phyloP scores from a whole-genome alignment of 92 coral and sea anemone species.

The Palythoa caribaeorum region DNA sequence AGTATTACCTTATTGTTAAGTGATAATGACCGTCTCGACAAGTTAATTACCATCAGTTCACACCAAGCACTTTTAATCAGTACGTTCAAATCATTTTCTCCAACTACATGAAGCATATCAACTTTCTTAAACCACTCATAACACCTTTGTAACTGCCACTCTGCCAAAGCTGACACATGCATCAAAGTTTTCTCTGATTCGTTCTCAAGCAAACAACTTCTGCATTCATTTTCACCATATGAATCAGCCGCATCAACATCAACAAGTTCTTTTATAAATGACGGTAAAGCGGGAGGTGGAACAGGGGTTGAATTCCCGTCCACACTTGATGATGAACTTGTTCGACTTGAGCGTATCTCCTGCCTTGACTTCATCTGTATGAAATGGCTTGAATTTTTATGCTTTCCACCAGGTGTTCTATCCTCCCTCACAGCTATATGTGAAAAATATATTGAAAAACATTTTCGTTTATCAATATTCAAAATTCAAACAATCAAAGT shows the following conservation, averaged over 20 bases:
- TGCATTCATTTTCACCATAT: slow-evolving; percentile 43
- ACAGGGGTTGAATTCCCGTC: slow-evolving; percentile 37
- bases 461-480: too few relatives aligned
- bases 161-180: slow-evolving; percentile 90
- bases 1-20: slow-evolving; percentile 73
- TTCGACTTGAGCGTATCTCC: slow-evolving; percentile 55
- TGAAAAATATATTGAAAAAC: not conserved
- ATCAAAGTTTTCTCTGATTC: slow-evolving; percentile 80
- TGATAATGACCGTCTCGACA: slow-evolving; percentile 78
- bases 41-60: slow-evolving; percentile 87
- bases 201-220: slow-evolving; percentile 72
- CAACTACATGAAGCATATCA: slow-evolving; percentile 67
- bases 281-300: slow-evolving; percentile 50
- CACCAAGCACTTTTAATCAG: slow-evolving; percentile 86
- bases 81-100: slow-evolving; percentile 57
- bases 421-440: slow-evolving; percentile 95
- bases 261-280: slow-evolving; percentile 70
- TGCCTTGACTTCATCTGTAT: slow-evolving; percentile 45
- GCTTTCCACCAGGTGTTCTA: slow-evolving; percentile 97
- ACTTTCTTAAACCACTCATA: slow-evolving; percentile 83
- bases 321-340: slow-evolving; percentile 52
- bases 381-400: slow-evolving; percentile 66
- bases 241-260: slow-evolving; percentile 43
- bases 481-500: too few relatives aligned
- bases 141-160: slow-evolving; percentile 79